Evolutionary conservation across 2,797 vertebrate genomes (phyloP).

Genomic region (Neoniphon sammara): DNA sequence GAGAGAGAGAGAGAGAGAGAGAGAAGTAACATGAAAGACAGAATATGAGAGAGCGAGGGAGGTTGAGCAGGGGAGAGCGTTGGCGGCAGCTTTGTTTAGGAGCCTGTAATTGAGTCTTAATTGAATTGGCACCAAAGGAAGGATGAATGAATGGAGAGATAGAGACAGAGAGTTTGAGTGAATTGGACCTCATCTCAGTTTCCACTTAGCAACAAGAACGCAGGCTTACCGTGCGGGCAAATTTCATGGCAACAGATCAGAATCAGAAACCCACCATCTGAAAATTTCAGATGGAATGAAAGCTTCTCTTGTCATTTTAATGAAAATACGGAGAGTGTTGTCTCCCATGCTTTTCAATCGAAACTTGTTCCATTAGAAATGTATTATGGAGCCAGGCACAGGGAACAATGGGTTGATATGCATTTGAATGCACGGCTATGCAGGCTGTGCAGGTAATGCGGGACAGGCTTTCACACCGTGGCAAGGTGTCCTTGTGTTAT

Average conservation of each 20-base stretch:
- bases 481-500: conserved; percentile 63
- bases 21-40: not conserved
- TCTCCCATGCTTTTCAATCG: conserved; percentile 57
- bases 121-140: conserved; percentile 83
- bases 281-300: conserved; percentile 70
- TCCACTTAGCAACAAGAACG: conserved; percentile 64
- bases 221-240: conserved; percentile 36
- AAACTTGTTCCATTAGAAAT: conserved; percentile 77
- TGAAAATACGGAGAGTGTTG: conserved; percentile 64
- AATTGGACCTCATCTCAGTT: conserved; percentile 67
- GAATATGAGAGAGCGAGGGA: conserved; percentile 19
- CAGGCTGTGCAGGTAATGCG: conserved; percentile 58
- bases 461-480: conserved; percentile 47
- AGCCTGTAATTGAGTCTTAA: conserved; percentile 87
- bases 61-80: conserved; percentile 39
- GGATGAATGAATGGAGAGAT: conserved; percentile 65
- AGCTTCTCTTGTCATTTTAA: conserved; percentile 68
- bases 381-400: conserved; percentile 45
- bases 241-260: conserved; percentile 68
- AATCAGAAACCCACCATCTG: conserved; percentile 59
- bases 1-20: not conserved
- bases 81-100: conserved; percentile 77
- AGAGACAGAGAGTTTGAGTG: conserved; percentile 54
- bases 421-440: conserved; percentile 74
- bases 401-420: conserved; percentile 76